phyloP scores from a whole-genome alignment of 1,140 invertebrate species.

The Drosophila tropicalis region DNA sequence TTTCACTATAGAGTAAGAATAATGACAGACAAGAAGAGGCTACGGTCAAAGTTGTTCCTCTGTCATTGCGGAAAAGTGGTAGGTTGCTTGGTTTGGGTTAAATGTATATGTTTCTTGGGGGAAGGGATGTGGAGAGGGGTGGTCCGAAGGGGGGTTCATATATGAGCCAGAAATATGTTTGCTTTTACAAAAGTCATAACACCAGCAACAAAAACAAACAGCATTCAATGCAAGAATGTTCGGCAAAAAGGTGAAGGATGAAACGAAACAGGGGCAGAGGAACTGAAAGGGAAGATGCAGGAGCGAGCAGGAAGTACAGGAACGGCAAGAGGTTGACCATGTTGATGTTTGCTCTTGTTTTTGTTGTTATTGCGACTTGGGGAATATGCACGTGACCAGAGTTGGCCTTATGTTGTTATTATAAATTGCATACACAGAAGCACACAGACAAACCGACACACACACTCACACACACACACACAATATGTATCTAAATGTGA shows the following conservation, averaged over 20 bases:
- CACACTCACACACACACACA: neutral
- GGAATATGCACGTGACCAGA: conserved; percentile 22
- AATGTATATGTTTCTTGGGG: neutral
- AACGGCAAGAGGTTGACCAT: conserved; percentile 15
- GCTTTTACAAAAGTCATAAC: conserved; percentile 31
- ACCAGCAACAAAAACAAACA: neutral
- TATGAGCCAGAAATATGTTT: conserved; percentile 39
- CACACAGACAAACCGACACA: neutral
- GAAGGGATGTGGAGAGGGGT: neutral
- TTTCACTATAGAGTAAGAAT: conserved; percentile 27
- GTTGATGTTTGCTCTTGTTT: conserved; percentile 23
- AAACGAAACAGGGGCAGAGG: conserved; percentile 1
- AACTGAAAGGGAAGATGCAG: neutral
- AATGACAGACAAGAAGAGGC: conserved; percentile 43
- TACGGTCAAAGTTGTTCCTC: conserved; percentile 47
- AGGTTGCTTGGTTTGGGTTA: neutral
- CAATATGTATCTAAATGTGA: neutral
- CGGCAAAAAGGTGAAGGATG: neutral
- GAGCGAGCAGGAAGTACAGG: conserved; percentile 1
- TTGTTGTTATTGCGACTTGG: conserved; percentile 28
- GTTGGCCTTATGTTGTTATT: conserved; percentile 16
- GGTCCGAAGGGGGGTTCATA: conserved; percentile 14
- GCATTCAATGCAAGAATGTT: conserved; percentile 11
- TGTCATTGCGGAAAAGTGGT: conserved; percentile 10
- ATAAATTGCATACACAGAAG: conserved; percentile 15